A percentile compares a stretch with the other conserved stretches of the same genome.
phyloP scores from a whole-genome alignment of 2,113 vertebrate species.

The Pseudorhombus dupliciocellatus region DNA sequence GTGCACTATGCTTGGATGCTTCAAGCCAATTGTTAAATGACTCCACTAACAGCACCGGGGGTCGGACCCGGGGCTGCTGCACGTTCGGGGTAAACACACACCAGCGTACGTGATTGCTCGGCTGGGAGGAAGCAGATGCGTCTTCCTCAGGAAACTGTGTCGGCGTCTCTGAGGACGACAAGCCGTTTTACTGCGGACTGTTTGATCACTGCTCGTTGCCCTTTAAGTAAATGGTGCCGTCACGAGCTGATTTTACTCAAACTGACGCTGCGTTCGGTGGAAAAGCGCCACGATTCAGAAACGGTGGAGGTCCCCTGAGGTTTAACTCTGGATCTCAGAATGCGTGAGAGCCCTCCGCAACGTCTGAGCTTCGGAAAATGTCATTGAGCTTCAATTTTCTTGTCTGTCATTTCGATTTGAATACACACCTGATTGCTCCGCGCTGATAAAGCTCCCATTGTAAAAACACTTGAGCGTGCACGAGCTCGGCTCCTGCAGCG shows the following conservation, averaged over 20 bases:
- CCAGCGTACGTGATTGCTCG: slow-evolving; percentile 13
- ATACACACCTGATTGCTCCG: slow-evolving; percentile 71
- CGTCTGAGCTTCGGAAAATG: slow-evolving; percentile 77
- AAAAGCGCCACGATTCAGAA: slow-evolving; percentile 46
- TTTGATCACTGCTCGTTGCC: slow-evolving; percentile 23
- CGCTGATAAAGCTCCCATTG: slow-evolving; percentile 60
- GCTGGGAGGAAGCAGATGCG: slow-evolving; percentile 15
- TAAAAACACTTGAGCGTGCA: slow-evolving; percentile 44
- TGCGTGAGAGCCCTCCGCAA: slow-evolving; percentile 45
- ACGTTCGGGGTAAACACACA: slow-evolving; percentile 30
- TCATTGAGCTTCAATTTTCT: slow-evolving; percentile 78
- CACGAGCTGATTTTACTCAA: slow-evolving; percentile 13
- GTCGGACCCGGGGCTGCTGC: slow-evolving; percentile 23
- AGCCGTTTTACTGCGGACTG: background rate
- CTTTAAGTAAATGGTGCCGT: background rate
- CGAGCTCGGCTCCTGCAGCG: slow-evolving; percentile 42
- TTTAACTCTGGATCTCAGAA: slow-evolving; percentile 64
- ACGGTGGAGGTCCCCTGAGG: slow-evolving; percentile 45
- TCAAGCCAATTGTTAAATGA: slow-evolving; percentile 45
- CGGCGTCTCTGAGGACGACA: background rate
- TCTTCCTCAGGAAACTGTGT: slow-evolving; percentile 3
- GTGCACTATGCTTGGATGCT: slow-evolving; percentile 40
- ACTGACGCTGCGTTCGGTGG: background rate
- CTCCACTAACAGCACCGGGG: slow-evolving; percentile 34
- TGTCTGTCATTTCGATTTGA: slow-evolving; percentile 79